Conservation (phyloP, 2,888 invertebrate genomes). For the Carpatolechia fugitivella region DNA sequence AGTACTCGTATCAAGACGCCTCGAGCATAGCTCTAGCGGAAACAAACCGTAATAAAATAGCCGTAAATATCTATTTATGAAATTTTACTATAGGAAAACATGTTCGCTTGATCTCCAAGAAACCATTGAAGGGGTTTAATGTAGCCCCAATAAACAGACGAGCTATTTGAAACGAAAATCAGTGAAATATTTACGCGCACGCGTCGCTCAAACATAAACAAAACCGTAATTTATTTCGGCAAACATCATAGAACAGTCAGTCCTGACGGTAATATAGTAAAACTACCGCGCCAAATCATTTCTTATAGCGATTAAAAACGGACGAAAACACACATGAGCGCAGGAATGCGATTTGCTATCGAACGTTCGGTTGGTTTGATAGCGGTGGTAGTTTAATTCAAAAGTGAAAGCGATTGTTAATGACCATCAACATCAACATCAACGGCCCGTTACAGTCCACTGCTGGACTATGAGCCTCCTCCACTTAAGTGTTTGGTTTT, state of each 20-base stretch:
- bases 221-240: constrained; percentile 38
- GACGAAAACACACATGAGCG: constrained; percentile 32
- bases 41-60: not conserved
- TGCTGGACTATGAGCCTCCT: too few species aligned
- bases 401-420: too few species aligned
- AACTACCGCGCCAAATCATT: constrained; percentile 25
- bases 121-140: not conserved
- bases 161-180: constrained; percentile 4
- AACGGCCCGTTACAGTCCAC: too few species aligned
- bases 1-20: too few species aligned
- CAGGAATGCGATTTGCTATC: constrained; percentile 26
- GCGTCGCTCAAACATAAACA: constrained; percentile 25
- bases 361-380: constrained; percentile 6
- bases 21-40: too few species aligned
- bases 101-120: not conserved
- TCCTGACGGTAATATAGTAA: not conserved
- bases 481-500: too few species aligned
- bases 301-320: constrained; percentile 44
- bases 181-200: constrained; percentile 16
- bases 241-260: constrained; percentile 20
- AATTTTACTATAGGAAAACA: not conserved
- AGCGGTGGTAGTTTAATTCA: too few species aligned
- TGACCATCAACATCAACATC: too few species aligned
- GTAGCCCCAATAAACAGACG: not conserved
- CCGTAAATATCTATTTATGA: not conserved